Evolutionary conservation across 2,888 invertebrate species (phyloP).

Genomic region (Byasa hedistus): DNA sequence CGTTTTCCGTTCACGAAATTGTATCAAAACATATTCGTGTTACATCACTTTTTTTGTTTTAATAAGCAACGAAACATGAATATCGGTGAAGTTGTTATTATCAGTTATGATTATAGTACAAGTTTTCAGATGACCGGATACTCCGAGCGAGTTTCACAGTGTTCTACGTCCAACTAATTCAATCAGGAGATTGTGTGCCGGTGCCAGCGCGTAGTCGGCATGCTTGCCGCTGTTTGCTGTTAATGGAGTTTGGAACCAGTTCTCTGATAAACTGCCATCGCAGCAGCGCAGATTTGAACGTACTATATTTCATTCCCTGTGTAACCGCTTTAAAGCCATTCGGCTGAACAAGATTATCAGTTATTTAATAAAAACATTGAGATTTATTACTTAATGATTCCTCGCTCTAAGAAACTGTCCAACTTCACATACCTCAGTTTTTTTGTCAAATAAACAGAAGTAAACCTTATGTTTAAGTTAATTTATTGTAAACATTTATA

Average conservation of each 20-base stretch:
- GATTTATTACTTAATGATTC: no score
- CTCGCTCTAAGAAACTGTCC: no score
- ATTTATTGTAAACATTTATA: not conserved
- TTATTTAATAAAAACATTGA: not conserved
- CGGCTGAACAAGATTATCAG: not conserved
- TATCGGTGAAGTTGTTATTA: not conserved
- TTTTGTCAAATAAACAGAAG: no score
- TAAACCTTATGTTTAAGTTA: not conserved
- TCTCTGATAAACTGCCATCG: conserved; percentile 9
- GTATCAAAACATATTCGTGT: not conserved
- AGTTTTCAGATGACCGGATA: not conserved
- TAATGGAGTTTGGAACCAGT: conserved; percentile 20
- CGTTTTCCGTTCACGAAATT: no score
- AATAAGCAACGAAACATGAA: not conserved
- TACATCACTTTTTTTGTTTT: no score
- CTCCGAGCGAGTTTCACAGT: not conserved
- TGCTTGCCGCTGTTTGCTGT: conserved; percentile 7
- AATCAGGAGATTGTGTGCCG: conserved; percentile 12
- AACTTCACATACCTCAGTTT: no score
- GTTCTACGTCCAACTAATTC: conserved; percentile 18
- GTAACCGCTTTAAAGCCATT: not conserved
- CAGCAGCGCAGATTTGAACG: conserved; percentile 2
- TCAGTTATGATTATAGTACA: not conserved
- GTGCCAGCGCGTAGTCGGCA: conserved; percentile 10
- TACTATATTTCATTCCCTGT: not conserved